Percentiles rank a stretch among this genome's conserved stretches.
phyloP scores from a whole-genome alignment of 2,113 vertebrate genomes.

The Cichladusa arquata region DNA sequence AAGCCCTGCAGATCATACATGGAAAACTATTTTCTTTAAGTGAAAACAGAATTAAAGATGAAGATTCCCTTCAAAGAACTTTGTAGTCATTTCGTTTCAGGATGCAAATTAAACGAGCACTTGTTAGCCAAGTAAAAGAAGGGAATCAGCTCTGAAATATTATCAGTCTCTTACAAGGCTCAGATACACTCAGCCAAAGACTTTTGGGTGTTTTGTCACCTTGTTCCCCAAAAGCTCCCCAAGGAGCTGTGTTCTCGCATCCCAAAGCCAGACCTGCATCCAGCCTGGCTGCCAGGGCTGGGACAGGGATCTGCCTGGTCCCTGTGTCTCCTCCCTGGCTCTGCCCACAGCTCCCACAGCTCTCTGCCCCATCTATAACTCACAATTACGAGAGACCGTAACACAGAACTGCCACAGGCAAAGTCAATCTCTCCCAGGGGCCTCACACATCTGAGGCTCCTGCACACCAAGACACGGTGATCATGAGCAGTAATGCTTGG shows the following conservation, averaged over 20 bases:
- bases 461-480: conserved; percentile 14
- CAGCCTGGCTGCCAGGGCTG: neutral
- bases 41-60: neutral
- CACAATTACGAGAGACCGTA: neutral
- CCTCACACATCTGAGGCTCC: conserved; percentile 20
- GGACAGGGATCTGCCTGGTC: neutral
- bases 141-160: neutral
- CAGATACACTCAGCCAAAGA: neutral
- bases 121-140: neutral
- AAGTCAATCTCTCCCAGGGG: conserved; percentile 45
- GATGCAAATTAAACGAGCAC: neutral
- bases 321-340: neutral
- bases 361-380: conserved; percentile 10
- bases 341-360: neutral
- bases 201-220: accelerated
- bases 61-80: conserved; percentile 2
- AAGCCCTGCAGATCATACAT: neutral
- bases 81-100: neutral
- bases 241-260: neutral
- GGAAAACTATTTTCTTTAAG: conserved; percentile 10
- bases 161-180: neutral
- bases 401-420: conserved; percentile 29
- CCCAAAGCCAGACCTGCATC: neutral
- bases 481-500: neutral
- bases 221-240: neutral